Evolutionary conservation across 2,888 invertebrate species (phyloP).

Genomic region (Plutella xylostella): DNA sequence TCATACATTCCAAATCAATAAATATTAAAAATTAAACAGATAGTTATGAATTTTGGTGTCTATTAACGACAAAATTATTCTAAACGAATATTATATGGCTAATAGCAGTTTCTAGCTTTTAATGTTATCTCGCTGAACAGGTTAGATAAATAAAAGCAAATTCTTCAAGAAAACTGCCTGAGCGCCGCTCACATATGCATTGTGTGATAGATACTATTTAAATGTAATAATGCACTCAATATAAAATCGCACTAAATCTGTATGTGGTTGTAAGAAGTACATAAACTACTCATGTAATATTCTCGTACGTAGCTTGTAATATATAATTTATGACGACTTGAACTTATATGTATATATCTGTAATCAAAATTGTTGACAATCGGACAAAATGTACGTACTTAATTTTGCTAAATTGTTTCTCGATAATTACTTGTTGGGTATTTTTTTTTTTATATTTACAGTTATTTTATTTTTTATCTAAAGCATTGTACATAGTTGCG

Average conservation of each 20-base stretch:
- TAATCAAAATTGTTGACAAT: constrained; percentile 25
- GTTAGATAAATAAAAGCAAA: too few species aligned
- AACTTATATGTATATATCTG: not conserved
- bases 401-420: constrained; percentile 42
- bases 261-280: constrained; percentile 17
- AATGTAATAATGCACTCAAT: constrained; percentile 19
- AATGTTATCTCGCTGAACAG: too few species aligned
- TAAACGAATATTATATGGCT: too few species aligned
- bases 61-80: too few species aligned
- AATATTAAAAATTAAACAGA: too few species aligned
- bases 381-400: constrained; percentile 43
- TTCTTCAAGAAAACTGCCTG: too few species aligned
- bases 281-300: constrained; percentile 14
- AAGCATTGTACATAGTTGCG: constrained; percentile 60
- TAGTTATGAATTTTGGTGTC: too few species aligned
- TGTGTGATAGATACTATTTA: constrained; percentile 21
- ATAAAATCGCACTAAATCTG: constrained; percentile 23
- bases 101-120: too few species aligned
- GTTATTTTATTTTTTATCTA: constrained; percentile 52
- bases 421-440: constrained; percentile 45
- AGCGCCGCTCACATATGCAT: constrained; percentile 8
- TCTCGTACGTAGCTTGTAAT: constrained; percentile 15
- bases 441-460: constrained; percentile 59
- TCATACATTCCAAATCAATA: too few species aligned
- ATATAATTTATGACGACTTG: constrained; percentile 1